Conservation (phyloP, 1,140 invertebrate genomes). For the Ceratina australensis region DNA sequence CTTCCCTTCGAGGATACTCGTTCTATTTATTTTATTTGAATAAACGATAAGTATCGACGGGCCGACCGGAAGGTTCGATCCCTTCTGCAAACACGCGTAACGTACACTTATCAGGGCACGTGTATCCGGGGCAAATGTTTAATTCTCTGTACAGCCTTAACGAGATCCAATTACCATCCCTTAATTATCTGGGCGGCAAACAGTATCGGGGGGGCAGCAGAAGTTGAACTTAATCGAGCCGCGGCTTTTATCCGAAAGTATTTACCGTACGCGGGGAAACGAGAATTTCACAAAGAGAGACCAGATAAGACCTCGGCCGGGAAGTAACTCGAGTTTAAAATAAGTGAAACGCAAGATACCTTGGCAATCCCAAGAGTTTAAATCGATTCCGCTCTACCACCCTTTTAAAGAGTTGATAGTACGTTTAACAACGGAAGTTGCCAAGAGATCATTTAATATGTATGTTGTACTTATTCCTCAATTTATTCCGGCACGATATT, state of each 20-base stretch:
- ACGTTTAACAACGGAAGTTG: too few relatives aligned
- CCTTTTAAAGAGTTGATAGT: neutral
- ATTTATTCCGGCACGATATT: too few relatives aligned
- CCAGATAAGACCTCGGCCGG: slow-evolving; percentile 4
- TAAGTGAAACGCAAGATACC: slow-evolving; percentile 25
- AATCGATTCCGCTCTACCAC: slow-evolving; percentile 4
- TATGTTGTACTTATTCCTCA: too few relatives aligned
- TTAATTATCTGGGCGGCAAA: slow-evolving; percentile 26
- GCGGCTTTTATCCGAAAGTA: slow-evolving; percentile 1
- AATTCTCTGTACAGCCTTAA: neutral
- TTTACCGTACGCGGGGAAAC: slow-evolving; percentile 9
- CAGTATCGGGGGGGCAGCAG: neutral
- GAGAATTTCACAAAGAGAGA: slow-evolving; percentile 24
- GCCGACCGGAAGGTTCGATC: neutral
- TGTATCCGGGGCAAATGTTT: neutral
- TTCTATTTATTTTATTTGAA: neutral
- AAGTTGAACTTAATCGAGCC: slow-evolving; percentile 5
- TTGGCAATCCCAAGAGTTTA: neutral
- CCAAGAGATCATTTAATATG: too few relatives aligned
- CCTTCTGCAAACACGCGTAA: neutral
- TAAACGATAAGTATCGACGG: neutral
- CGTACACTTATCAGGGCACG: too few relatives aligned
- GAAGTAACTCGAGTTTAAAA: slow-evolving; percentile 6
- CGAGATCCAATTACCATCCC: slow-evolving; percentile 11
- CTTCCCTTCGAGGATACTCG: neutral